Evolutionary conservation across 1,140 invertebrate genomes (phyloP).

Genomic region (Sarcophaga bullata): DNA sequence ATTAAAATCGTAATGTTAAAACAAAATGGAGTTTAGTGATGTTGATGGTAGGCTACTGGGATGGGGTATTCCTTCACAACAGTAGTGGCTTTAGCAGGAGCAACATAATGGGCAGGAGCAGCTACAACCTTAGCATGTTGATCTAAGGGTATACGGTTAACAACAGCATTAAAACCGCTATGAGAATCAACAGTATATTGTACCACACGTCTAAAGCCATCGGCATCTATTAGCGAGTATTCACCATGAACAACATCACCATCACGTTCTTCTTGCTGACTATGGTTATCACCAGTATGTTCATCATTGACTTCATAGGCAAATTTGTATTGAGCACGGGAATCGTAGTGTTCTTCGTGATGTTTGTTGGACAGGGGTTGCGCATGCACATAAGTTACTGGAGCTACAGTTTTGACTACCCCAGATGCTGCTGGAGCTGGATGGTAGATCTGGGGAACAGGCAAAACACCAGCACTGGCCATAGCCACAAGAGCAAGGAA

Average conservation of each 20-base stretch:
- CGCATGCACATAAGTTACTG: conserved; percentile 24
- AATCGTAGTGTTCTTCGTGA: conserved; percentile 54
- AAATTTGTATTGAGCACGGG: conserved; percentile 69
- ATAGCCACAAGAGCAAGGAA: conserved; percentile 27
- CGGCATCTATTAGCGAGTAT: conserved; percentile 61
- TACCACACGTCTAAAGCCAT: conserved; percentile 62
- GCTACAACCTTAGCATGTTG: conserved; percentile 44
- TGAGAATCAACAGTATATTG: conserved; percentile 63
- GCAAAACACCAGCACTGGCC: conserved; percentile 42
- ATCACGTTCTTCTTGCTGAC: conserved; percentile 69
- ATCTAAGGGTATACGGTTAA: conserved; percentile 63
- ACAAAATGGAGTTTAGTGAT: conserved; percentile 47
- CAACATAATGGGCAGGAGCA: conserved; percentile 37
- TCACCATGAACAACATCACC: conserved; percentile 72
- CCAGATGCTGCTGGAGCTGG: conserved; percentile 25
- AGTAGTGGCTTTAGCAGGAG: conserved; percentile 26
- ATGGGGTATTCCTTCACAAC: conserved; percentile 46
- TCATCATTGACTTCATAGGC: conserved; percentile 68
- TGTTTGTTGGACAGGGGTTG: conserved; percentile 41
- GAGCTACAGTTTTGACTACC: conserved; percentile 32
- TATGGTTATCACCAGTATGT: conserved; percentile 70
- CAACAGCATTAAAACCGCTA: conserved; percentile 64
- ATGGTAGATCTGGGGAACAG: conserved; percentile 44
- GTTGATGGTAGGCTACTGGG: conserved; percentile 50
- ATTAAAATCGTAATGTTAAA: not conserved